Base-by-base conservation (phyloP, 2,797 vertebrate genomes). In the Rhynchonycteris naso region DNA sequence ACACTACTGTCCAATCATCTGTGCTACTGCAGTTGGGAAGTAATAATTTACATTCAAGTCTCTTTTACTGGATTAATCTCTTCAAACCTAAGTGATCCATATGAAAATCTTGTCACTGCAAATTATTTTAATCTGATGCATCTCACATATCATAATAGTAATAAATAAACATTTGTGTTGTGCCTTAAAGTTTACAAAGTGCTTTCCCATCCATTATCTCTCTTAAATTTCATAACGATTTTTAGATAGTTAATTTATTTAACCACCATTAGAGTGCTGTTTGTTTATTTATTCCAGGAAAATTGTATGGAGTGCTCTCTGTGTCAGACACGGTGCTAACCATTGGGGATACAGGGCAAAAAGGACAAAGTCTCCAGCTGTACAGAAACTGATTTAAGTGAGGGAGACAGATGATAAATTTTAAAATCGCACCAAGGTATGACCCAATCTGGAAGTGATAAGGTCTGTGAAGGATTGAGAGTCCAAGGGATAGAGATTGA, bases 31-130 rank as follows among this genome's bases (percentile, higher is more conserved):
- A 61, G 50, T 58, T 79, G 92, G 95, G 91, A 94, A 84, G 78
- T 76, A 88, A 90, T 96, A 91, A 97, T 97, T 97, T 97, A 97
- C n/a, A 69, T 61, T 52, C 71, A 59, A 66, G 84, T 18, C 95
- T 96, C 96, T 97, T 97, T 95, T 91, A 74, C 95, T 89, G 86
- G 88, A 90, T 91, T 76, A 79, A 96, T 93, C 91, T 95, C 94
- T 93, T 88, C 84, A 47, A 63, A 83, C 92, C 94, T 72, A 35
- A 86, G 85, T 63, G 65, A 96, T 92, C 93, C 88, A 47, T 79
- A 63, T 59, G 93, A 88, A 72, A 68, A 84, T 83, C 90, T 90
- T 94, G 79, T 92, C 75, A 63, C 69, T 83, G 81, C 66, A 87
- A 96, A 96, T 97, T 86, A 92, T 35, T 83, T 93, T 93, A 83